Conservation (phyloP, 1,140 invertebrate species). For the Meloidogyne floridensis region DNA sequence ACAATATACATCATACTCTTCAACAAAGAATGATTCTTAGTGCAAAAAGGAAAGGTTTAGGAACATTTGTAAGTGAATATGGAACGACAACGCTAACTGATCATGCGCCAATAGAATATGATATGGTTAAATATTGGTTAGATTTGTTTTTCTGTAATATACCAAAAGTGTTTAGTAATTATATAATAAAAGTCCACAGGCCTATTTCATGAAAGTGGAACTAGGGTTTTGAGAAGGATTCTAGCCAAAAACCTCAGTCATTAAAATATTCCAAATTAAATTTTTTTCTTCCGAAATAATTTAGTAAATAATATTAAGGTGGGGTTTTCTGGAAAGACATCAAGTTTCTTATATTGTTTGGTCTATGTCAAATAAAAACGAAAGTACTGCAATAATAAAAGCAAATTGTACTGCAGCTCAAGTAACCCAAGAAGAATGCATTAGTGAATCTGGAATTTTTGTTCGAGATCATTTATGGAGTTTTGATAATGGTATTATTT, state of each 20-base stretch:
- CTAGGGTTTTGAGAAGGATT: too few species aligned
- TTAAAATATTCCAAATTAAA: too few species aligned
- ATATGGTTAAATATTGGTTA: background rate
- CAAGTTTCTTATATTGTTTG: constrained; percentile 3
- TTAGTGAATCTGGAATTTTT: background rate
- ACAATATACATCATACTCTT: background rate
- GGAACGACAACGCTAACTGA: background rate
- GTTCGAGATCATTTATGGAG: background rate
- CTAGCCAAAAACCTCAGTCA: too few species aligned
- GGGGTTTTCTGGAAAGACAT: background rate
- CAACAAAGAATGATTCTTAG: background rate
- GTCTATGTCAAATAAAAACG: constrained; percentile 7
- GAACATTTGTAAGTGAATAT: background rate
- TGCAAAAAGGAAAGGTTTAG: background rate
- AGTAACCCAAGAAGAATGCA: background rate
- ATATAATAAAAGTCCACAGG: too few species aligned
- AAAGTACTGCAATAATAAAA: background rate
- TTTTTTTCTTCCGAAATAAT: too few species aligned
- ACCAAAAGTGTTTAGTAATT: too few species aligned
- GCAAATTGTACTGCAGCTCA: background rate
- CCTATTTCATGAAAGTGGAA: too few species aligned
- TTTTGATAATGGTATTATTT: background rate
- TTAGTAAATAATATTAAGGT: background rate
- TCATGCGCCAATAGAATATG: background rate
- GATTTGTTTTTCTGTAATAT: background rate